Percentiles rank a stretch among this genome's conserved stretches.
Conservation (phyloP, 2,797 vertebrate genomes). For the Pelochelys cantorii region DNA sequence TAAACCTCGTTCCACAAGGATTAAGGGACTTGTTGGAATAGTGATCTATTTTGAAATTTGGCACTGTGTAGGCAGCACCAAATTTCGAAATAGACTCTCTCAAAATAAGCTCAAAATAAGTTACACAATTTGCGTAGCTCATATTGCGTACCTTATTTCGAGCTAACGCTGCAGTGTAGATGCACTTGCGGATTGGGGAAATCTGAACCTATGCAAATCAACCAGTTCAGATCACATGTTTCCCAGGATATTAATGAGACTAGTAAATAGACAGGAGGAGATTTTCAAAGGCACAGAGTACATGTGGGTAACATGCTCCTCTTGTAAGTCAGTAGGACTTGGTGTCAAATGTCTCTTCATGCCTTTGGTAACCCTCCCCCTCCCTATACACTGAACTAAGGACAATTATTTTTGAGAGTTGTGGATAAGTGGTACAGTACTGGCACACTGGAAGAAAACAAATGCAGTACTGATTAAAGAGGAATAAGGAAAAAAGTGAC, state of each 20-base stretch:
- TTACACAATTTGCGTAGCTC: too few species aligned
- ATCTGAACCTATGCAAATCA: slow-evolving; percentile 1
- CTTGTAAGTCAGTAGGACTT: neutral
- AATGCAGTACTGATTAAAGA: neutral
- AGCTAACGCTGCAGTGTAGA: too few species aligned
- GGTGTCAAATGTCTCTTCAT: neutral
- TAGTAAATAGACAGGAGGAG: neutral
- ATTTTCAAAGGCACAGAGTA: slow-evolving; percentile 35
- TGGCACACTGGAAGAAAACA: neutral
- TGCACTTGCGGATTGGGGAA: neutral
- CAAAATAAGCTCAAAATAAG: too few species aligned
- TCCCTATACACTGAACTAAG: neutral
- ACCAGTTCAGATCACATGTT: neutral
- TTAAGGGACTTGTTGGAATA: too few species aligned
- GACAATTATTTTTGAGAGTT: neutral
- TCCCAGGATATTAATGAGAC: neutral
- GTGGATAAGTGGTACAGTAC: neutral
- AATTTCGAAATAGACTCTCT: too few species aligned
- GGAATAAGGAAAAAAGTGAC: neutral
- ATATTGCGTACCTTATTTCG: too few species aligned
- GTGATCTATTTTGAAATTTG: too few species aligned
- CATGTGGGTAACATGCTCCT: neutral
- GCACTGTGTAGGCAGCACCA: too few species aligned
- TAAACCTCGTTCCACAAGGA: too few species aligned
- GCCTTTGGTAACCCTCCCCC: neutral